A percentile compares a stretch with the other conserved stretches of the same genome.
Evolutionary conservation across 2,113 vertebrate genomes (phyloP).

Genomic region (Ageneiosus marmoratus): DNA sequence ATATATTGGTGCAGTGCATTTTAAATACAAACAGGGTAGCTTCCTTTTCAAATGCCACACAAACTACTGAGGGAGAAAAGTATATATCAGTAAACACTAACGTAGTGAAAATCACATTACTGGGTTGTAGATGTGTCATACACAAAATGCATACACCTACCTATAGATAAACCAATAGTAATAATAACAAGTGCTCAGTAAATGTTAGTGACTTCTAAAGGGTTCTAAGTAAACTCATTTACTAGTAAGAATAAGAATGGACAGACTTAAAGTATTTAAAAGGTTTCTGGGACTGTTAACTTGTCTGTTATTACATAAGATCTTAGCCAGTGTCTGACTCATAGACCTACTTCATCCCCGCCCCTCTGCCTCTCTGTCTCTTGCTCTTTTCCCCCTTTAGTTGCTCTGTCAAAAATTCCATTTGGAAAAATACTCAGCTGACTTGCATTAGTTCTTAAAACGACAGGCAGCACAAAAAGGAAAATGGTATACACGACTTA

Average conservation of each 20-base stretch:
- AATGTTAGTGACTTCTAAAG: not conserved
- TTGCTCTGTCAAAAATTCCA: not conserved
- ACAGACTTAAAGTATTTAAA: not conserved
- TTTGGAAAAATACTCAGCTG: not conserved
- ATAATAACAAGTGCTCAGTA: not conserved
- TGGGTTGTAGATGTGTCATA: not conserved
- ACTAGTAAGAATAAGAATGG: not conserved
- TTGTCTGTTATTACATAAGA: not conserved
- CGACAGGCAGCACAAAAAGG: not conserved
- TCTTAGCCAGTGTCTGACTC: not conserved
- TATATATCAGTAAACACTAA: not conserved
- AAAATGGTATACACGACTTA: not conserved
- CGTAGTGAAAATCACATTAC: not conserved
- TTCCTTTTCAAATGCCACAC: no score
- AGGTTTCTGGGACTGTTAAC: not conserved
- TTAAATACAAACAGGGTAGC: not conserved
- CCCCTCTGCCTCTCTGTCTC: not conserved
- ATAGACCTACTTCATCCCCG: not conserved
- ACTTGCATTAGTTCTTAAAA: not conserved
- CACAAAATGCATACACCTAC: not conserved
- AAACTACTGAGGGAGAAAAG: not conserved
- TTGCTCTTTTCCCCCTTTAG: not conserved
- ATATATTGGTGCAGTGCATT: not conserved
- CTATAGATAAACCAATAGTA: not conserved
- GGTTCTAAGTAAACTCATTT: not conserved